Evolutionary conservation across 64 coral and sea anemone genomes (phyloP).

Genomic region (Pocillopora damicornis): DNA sequence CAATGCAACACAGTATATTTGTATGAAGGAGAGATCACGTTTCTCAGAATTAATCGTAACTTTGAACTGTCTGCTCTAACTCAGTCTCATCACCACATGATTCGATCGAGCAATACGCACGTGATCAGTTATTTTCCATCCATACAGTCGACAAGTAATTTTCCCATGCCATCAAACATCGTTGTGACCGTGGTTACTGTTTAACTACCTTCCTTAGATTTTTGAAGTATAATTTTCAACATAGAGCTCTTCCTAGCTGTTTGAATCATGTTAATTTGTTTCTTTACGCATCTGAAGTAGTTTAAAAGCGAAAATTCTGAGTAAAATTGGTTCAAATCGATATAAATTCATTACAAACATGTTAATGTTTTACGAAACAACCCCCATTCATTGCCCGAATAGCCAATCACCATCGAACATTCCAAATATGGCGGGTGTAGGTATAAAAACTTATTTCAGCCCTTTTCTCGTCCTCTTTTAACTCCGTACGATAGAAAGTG

Average conservation of each 20-base stretch:
- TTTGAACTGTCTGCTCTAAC: background rate
- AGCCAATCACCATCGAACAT: conserved; percentile 26
- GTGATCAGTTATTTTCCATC: conserved; percentile 44
- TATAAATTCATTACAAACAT: background rate
- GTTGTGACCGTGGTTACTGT: background rate
- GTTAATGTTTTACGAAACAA: background rate
- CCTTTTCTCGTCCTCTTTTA: background rate
- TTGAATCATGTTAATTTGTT: background rate
- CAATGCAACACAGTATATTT: no score
- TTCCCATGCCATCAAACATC: background rate
- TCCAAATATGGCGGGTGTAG: conserved; percentile 27
- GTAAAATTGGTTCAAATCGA: no score
- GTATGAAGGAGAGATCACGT: background rate
- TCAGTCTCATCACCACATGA: background rate
- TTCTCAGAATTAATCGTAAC: no score
- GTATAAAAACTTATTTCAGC: conserved; percentile 21
- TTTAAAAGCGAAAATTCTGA: no score
- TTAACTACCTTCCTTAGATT: no score
- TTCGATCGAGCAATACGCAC: background rate
- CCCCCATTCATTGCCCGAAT: background rate
- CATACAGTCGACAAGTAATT: conserved; percentile 5
- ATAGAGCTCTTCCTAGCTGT: no score
- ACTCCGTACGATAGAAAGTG: background rate
- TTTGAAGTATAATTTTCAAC: no score
- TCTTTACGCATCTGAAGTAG: background rate